Conservation (phyloP, 2,113 vertebrate genomes). For the Setophaga coronata region DNA sequence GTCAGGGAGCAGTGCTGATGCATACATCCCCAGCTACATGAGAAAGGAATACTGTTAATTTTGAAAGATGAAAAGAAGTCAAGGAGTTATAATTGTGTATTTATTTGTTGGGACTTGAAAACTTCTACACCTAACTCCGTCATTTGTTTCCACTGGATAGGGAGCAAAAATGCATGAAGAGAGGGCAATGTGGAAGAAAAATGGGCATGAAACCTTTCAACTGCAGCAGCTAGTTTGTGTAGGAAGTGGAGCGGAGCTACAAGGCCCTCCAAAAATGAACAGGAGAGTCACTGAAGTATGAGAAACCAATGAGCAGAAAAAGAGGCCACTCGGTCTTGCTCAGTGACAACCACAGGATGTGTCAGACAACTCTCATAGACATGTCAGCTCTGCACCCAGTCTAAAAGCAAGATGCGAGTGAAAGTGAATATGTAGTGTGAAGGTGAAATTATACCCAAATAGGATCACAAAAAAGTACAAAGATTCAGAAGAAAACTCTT, state of each 20-base stretch:
- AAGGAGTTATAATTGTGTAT: not conserved
- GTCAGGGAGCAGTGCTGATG: not conserved
- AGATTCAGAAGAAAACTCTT: not conserved
- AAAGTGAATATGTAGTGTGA: not conserved
- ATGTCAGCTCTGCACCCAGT: not conserved
- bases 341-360: not conserved
- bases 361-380: not conserved
- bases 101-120: not conserved
- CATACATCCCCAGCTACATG: rapidly evolving
- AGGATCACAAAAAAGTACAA: not conserved
- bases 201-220: not conserved
- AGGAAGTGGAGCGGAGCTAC: not conserved
- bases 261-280: not conserved
- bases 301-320: not conserved
- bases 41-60: not conserved
- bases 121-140: not conserved
- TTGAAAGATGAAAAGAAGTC: not conserved
- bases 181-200: not conserved
- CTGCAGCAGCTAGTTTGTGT: not conserved
- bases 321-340: not conserved
- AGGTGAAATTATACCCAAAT: not conserved
- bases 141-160: not conserved
- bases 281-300: not conserved
- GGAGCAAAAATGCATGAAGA: not conserved
- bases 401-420: not conserved